Evolutionary conservation across 1,140 invertebrate species (phyloP), one percentile per base, ranked within the genome.

Genomic region (Neocloeon triangulifer): DNA sequence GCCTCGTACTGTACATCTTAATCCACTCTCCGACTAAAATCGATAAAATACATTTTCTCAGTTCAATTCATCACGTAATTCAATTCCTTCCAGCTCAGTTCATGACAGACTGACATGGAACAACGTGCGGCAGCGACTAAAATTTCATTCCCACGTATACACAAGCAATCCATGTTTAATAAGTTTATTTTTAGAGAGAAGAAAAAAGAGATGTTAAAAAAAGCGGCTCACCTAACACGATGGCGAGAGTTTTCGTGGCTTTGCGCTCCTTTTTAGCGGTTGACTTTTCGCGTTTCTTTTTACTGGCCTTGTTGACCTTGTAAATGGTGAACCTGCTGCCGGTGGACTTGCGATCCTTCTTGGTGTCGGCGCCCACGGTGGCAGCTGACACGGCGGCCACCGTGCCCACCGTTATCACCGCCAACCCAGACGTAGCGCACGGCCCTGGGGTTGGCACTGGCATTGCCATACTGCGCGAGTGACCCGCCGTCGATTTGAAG

Each of bases 211-310:
- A n/a, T n/a, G n/a, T n/a, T n/a, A n/a, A n/a, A n/a, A n/a, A n/a
- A n/a, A n/a, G n/a, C 14, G 16, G 56, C 66, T 71, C 61, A 97
- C 94, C 92, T 50, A 98, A 65, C 39, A 99, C 94, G 51, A 98
- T 97, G 37, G 91, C 92, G 20, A 98, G 55, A 10, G 94, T 99
- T 61, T 98, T 97, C 4, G 94, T 99, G n/a, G 94, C 92, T 57
- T 98, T 95, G 37, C 88, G 69, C 51, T 99, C 94, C 48, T 84
- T 82, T 50, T 85, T 88, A 2, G 82, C 86, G 1, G 85, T 86
- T 15, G 82, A 88, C 48, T 89, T 92, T 47, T 91, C 85, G 23
- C 82, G 64, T 61, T 88, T 92, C 63, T 82, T 92, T 52, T 75
- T 73, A 48, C 79, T 86, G n/a, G 80, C 79, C 58, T 91, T 89